phyloP scores from a whole-genome alignment of 2,888 invertebrate genomes.

The Tetanocera ferruginea region DNA sequence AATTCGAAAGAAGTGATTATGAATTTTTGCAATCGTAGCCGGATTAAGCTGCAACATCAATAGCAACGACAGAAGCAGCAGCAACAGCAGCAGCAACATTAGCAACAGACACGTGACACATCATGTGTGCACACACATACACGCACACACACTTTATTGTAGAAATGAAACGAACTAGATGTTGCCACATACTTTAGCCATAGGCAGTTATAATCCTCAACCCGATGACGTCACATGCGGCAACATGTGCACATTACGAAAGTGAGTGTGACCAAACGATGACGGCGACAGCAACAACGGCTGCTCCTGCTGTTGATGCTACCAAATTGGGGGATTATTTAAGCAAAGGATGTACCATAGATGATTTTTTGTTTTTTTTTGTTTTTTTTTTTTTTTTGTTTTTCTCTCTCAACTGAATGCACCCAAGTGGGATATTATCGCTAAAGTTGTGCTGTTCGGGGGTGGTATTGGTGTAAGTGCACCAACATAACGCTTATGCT shows the following conservation, averaged over 20 bases:
- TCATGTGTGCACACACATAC: not conserved
- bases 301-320: not conserved
- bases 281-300: not conserved
- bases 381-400: not conserved
- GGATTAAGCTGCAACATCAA: slow-evolving; percentile 30
- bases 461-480: not conserved
- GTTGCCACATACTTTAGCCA: not conserved
- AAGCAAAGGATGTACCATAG: not conserved
- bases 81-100: slow-evolving; percentile 14
- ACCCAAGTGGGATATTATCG: slow-evolving; percentile 16
- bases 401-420: not conserved
- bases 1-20: slow-evolving; percentile 34
- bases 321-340: not conserved
- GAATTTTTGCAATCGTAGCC: slow-evolving; percentile 13
- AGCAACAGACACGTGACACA: slow-evolving; percentile 35
- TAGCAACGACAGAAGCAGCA: not conserved
- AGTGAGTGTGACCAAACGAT: slow-evolving; percentile 4
- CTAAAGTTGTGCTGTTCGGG: not conserved
- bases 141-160: not conserved
- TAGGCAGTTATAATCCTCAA: slow-evolving; percentile 18
- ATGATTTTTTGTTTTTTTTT: too few relatives aligned
- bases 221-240: slow-evolving; percentile 29
- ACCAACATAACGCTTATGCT: not conserved
- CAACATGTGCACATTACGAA: slow-evolving; percentile 30
- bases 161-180: not conserved